Evolutionary conservation across 1,140 invertebrate species (phyloP).

Genomic region (Lasaia peninsularis): DNA sequence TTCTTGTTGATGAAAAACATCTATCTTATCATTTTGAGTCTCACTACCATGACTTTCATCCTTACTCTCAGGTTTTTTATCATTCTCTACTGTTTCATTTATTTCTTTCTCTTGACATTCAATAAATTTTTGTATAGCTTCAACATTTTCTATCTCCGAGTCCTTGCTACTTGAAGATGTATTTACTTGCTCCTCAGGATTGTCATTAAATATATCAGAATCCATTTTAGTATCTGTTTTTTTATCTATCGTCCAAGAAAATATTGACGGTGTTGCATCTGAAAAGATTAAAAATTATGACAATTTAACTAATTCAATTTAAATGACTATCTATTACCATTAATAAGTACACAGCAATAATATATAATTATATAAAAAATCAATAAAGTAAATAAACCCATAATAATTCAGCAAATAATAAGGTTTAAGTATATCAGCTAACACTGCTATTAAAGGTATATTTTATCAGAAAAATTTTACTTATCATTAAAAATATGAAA

Average conservation of each 20-base stretch:
- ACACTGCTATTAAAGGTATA: no score
- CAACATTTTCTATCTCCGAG: conserved; percentile 52
- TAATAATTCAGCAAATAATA: no score
- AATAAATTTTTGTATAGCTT: conserved; percentile 57
- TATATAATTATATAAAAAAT: no score
- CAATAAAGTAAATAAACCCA: no score
- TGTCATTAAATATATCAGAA: conserved; percentile 17
- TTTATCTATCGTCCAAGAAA: conserved; percentile 40
- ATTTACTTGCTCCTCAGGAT: conserved; percentile 19
- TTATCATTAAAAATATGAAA: no score
- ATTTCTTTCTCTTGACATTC: conserved; percentile 47
- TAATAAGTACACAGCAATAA: no score
- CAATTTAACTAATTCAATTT: no score
- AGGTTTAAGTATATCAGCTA: no score
- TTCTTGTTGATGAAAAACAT: conserved; percentile 14
- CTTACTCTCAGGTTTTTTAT: conserved; percentile 11
- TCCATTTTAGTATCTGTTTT: conserved; percentile 29
- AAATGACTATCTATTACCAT: no score
- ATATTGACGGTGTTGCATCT: conserved; percentile 63
- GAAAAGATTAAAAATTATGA: conserved; percentile 14
- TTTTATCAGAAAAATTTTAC: no score
- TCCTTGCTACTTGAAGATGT: conserved; percentile 35
- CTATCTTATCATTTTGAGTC: conserved; percentile 5
- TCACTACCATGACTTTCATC: conserved; percentile 19
- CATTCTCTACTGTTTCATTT: conserved; percentile 20